These are phyloP conservation scores for Tholera decimalis DNA, from an alignment of 2,888 invertebrate species.

Conservation along the genomic window DNA sequence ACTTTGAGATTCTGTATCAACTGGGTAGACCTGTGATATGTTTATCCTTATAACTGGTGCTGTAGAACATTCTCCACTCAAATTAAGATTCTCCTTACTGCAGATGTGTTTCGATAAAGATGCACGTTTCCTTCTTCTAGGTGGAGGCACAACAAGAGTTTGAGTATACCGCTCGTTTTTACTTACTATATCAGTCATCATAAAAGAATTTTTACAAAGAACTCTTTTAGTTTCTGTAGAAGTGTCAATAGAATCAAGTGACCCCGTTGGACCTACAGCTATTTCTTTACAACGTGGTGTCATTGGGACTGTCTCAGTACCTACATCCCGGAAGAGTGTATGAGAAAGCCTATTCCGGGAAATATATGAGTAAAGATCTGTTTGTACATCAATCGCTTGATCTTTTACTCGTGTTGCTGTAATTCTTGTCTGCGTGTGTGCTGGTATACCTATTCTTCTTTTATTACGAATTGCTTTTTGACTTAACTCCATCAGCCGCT, in stretches of 20 bases:
- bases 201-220: constrained; percentile 78
- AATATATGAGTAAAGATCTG: constrained; percentile 87
- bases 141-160: constrained; percentile 79
- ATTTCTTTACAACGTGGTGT: constrained; percentile 89
- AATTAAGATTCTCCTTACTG: constrained; percentile 65
- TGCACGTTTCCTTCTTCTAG: constrained; percentile 79
- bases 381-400: constrained; percentile 89
- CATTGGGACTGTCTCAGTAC: constrained; percentile 84
- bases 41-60: constrained; percentile 91
- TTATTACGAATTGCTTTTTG: constrained; percentile 91
- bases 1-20: constrained; percentile 83
- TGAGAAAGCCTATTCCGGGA: constrained; percentile 76
- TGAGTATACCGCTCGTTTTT: constrained; percentile 80
- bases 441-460: constrained; percentile 88
- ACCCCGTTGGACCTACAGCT: constrained; percentile 83
- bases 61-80: constrained; percentile 75
- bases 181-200: constrained; percentile 81
- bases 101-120: constrained; percentile 42
- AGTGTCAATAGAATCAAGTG: constrained; percentile 77
- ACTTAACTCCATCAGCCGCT: constrained; percentile 91
- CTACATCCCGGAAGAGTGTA: constrained; percentile 77
- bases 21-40: constrained; percentile 90
- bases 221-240: constrained; percentile 80
- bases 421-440: constrained; percentile 91
- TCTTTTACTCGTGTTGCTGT: constrained; percentile 91